These are phyloP conservation scores for Lottia scabra DNA, from an alignment of 2,888 invertebrate species.

Conservation along the genomic window DNA sequence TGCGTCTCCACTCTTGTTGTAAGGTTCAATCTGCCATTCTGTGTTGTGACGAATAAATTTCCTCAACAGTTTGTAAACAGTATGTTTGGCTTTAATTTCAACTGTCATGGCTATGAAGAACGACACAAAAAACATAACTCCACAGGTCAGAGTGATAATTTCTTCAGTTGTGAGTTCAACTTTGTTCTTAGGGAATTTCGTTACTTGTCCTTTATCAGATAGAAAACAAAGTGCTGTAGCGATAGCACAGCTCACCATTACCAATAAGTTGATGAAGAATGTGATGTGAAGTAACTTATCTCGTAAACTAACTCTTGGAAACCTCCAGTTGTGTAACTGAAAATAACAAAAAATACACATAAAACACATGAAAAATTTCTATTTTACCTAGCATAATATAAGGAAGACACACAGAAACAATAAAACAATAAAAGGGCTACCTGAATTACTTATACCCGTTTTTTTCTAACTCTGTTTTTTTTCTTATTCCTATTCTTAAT, in stretches of 20 bases:
- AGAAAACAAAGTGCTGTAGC: slow-evolving; percentile 72
- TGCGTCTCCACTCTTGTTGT: slow-evolving; percentile 65
- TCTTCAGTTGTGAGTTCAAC: slow-evolving; percentile 71
- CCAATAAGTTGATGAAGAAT: slow-evolving; percentile 70
- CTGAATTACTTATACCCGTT: slow-evolving; percentile 1
- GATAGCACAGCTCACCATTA: slow-evolving; percentile 72
- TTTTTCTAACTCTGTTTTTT: not conserved
- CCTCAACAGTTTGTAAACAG: slow-evolving; percentile 70
- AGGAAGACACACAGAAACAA: not conserved
- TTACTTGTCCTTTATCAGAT: slow-evolving; percentile 66
- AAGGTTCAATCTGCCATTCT: slow-evolving; percentile 71
- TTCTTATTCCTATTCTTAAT: slow-evolving; percentile 1
- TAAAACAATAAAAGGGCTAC: not conserved
- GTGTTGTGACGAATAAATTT: slow-evolving; percentile 69
- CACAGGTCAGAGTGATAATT: slow-evolving; percentile 72
- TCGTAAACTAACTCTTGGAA: slow-evolving; percentile 70
- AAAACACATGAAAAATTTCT: not conserved
- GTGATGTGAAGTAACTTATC: slow-evolving; percentile 72
- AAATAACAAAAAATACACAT: slow-evolving; percentile 38
- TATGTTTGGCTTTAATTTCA: slow-evolving; percentile 72
- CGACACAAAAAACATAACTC: slow-evolving; percentile 73
- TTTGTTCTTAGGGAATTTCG: slow-evolving; percentile 59
- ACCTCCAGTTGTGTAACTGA: slow-evolving; percentile 71
- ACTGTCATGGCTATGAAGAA: slow-evolving; percentile 74
- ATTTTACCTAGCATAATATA: not conserved